Evolutionary conservation across 2,113 vertebrate species (phyloP), one percentile per base, ranked within the genome.

Genomic region (Cranoglanis bouderius): DNA sequence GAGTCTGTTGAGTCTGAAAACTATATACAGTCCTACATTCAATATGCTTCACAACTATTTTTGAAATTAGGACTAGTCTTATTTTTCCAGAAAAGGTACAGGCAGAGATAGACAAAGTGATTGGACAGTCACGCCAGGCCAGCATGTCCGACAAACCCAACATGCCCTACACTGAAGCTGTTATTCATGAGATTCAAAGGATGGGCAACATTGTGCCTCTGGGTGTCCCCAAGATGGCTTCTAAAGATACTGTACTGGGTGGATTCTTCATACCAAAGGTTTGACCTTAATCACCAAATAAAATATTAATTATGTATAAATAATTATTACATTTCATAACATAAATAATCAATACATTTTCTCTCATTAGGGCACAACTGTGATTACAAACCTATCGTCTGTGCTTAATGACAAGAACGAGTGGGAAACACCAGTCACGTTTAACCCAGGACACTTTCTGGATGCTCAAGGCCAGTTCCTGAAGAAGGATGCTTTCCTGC

Each of bases 401-500:
- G 92, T 97, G 70, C 95, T 96, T 91, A 93, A 90, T 0, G 96
- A 96, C 91, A 94, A 93, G 4, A 59, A 85, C 0, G 93, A 94
- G 87, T 96, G 96, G 95, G 93, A 95, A 77, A 96, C 94, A 24
- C 94, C 95, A 1, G 92, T 95, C 75, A 92, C 77, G 0, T 97
- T 96, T 92, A 96, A 97, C 89, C 96, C 96, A 0, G 93, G 94
- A 78, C 96, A 97, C 86, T 97, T 97, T 87, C 91, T 96, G 92
- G 95, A 96, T 87, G 63, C 85, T 84, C 94, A 96, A 2, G 94
- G 96, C 85, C 93, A 94, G 85, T 96, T 96, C 90, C 92, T 93
- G 91, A 96, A 94, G 85, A 93, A 83, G 32, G 96, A 96, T 35
- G 89, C 94, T 84, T 97, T 97, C 84, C 75, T 96, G 57, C 95